phyloP scores from a whole-genome alignment of 2,888 invertebrate species.

The Thecocarcelia acutangulata region DNA sequence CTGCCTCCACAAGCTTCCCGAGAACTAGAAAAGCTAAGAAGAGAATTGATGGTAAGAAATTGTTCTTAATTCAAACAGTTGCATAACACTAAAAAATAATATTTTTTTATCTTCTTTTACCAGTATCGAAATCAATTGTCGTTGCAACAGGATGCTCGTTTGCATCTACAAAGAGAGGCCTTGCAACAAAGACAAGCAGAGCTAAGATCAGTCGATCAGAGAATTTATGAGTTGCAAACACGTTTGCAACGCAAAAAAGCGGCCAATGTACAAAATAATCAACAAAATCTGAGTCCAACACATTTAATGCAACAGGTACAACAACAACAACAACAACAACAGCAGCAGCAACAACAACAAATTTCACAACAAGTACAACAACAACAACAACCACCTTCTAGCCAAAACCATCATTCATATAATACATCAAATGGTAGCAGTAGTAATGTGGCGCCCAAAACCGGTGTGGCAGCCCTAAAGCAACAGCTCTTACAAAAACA shows the following conservation, averaged over 20 bases:
- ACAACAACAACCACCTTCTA: constrained; percentile 59
- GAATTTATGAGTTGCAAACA: constrained; percentile 96
- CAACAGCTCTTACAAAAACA: constrained; percentile 78
- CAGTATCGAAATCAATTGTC: constrained; percentile 98
- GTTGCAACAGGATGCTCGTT: constrained; percentile 95
- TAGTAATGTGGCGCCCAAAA: constrained; percentile 71
- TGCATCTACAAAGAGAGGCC: constrained; percentile 94
- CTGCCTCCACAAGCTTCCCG: constrained; percentile 88
- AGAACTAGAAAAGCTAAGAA: constrained; percentile 94
- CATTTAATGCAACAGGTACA: constrained; percentile 72
- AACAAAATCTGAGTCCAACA: constrained; percentile 80
- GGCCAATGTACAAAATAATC: constrained; percentile 86
- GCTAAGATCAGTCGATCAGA: constrained; percentile 94
- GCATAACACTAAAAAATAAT: not conserved
- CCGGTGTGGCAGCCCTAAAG: constrained; percentile 77
- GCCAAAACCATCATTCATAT: constrained; percentile 69
- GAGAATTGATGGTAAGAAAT: constrained; percentile 92
- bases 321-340: constrained; percentile 72
- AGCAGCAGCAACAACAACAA: constrained; percentile 74
- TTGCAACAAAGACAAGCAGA: constrained; percentile 94
- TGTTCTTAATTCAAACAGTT: not conserved
- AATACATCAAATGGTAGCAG: constrained; percentile 71
- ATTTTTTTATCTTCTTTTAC: not conserved
- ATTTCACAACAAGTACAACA: constrained; percentile 70
- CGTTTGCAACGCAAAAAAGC: constrained; percentile 93